A percentile compares a stretch with the other conserved stretches of the same genome.
phyloP scores from a whole-genome alignment of 2,797 vertebrate species.

The Mus spretus region DNA sequence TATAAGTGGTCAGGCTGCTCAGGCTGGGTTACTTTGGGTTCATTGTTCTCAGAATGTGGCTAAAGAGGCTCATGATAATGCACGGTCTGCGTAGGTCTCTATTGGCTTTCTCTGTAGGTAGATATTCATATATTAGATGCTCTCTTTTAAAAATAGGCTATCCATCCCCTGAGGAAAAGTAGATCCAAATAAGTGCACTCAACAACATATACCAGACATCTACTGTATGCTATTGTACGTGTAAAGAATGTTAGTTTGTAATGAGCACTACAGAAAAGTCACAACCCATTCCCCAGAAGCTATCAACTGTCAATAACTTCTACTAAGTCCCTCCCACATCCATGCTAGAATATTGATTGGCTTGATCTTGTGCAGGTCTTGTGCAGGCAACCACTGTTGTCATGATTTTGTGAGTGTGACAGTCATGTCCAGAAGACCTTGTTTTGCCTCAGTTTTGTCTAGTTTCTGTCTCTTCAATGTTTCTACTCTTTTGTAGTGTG shows the following conservation, averaged over 20 bases:
- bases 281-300: background rate
- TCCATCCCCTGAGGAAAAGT: background rate
- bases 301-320: background rate
- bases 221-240: background rate
- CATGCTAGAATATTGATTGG: background rate
- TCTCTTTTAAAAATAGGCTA: slow-evolving; percentile 15
- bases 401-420: background rate
- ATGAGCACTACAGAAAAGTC: background rate
- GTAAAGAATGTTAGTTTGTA: background rate
- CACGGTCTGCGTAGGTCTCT: background rate
- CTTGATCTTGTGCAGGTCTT: background rate
- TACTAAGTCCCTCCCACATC: background rate
- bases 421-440: too few relatives aligned
- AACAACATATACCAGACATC: background rate
- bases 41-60: background rate
- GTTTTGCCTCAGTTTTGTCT: background rate
- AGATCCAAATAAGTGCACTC: background rate
- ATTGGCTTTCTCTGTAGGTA: background rate
- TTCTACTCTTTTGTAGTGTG: background rate
- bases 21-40: background rate
- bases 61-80: background rate
- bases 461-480: background rate
- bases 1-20: slow-evolving; percentile 35
- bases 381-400: background rate
- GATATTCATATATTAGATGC: background rate